Evolutionary conservation across 2,888 invertebrate species (phyloP), one percentile per base, ranked within the genome.

Genomic region (Sarcophaga rosellei): DNA sequence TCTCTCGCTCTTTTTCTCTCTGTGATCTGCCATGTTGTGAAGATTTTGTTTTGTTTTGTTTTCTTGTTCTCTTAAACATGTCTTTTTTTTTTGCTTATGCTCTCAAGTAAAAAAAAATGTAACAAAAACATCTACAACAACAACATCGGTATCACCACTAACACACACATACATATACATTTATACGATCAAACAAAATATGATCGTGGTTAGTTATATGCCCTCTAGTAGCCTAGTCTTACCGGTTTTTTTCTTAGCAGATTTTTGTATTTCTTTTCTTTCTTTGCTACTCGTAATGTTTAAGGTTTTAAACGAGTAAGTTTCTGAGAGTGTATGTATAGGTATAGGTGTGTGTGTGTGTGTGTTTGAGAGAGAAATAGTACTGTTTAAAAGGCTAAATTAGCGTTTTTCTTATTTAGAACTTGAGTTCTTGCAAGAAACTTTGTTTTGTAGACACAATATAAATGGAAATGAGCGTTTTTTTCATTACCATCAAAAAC

Each of bases 181-280:
- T 25, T 25, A 25, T 25, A 25, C 4, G 25, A 25, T 25, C 5
- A 35, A 35, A 35, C 35, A 35, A 35, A 35, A 35, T 35, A 25
- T 25, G 47, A 47, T 12, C 11, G 12, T 47, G 47, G 47, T 47
- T 35, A 47, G 47, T 47, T 11, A 57, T 72, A 63, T 81, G 75
- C 81, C 81, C 82, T 76, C 66, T 78, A 73, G 79, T 81, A 78
- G 84, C 78, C 84, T 66, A 81, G 84, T 77, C 74, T 78, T 86
- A 86, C 86, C 86, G 86, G 86, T 86, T 86, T 86, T 70, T 25
- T 65, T 62, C n/a, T n/a, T n/a, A n/a, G n/a, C n/a, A n/a, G n/a
- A n/a, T n/a, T n/a, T n/a, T 76, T 15, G 6, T 65, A 70, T 61
- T 77, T 17, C 35, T 5, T 72, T 76, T 77, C 45, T 78, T 63